A percentile compares a stretch with the other conserved stretches of the same genome.
phyloP scores from a whole-genome alignment of 2,797 vertebrate genomes.

The Muscicapa comitata region DNA sequence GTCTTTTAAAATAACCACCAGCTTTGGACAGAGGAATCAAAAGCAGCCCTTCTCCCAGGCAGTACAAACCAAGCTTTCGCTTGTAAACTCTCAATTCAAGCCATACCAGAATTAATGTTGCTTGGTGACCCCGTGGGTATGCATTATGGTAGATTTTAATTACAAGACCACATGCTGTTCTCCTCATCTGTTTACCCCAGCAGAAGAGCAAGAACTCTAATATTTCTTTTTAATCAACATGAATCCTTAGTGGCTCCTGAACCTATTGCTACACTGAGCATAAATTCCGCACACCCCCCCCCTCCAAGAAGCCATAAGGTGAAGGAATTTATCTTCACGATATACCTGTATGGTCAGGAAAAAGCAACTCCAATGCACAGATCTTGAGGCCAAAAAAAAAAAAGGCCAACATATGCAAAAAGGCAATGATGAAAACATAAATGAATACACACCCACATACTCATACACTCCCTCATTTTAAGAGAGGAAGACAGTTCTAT shows the following conservation, averaged over 20 bases:
- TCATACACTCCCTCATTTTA: neutral
- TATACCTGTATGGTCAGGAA: neutral
- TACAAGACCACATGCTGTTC: conserved; percentile 32
- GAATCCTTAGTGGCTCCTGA: neutral
- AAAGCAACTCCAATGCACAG: neutral
- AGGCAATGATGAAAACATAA: neutral
- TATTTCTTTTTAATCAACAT: conserved; percentile 20
- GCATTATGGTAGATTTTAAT: conserved; percentile 28
- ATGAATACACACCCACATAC: neutral
- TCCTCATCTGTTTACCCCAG: conserved; percentile 28
- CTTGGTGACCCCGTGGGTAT: neutral
- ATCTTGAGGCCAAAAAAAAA: neutral
- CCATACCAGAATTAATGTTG: neutral
- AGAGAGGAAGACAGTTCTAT: neutral
- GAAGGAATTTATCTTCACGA: neutral
- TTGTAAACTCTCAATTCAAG: neutral
- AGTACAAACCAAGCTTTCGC: neutral
- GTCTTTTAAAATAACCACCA: neutral
- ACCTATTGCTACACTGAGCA: neutral
- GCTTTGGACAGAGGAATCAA: neutral
- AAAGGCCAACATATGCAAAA: neutral
- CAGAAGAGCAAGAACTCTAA: neutral
- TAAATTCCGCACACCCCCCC: rapidly evolving
- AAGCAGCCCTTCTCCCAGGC: neutral
- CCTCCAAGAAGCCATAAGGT: neutral